phyloP scores from a whole-genome alignment of 1,140 invertebrate genomes.

The Penaeus chinensis region DNA sequence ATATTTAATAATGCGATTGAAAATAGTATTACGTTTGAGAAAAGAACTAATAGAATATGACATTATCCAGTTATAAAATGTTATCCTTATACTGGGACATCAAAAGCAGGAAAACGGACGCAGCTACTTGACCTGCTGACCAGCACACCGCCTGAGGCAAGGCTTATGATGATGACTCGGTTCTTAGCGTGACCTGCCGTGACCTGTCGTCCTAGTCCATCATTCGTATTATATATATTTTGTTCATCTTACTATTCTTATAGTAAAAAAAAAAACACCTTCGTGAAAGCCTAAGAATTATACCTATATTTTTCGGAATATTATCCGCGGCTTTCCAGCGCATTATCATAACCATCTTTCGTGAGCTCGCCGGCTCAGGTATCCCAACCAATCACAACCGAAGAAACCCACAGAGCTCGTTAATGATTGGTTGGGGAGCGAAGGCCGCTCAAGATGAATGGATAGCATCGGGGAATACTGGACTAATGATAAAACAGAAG shows the following conservation, averaged over 20 bases:
- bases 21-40: not conserved
- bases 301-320: no score
- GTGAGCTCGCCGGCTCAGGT: no score
- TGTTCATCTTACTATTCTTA: not conserved
- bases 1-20: not conserved
- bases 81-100: no score
- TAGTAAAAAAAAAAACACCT: not conserved
- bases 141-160: conserved; percentile 18
- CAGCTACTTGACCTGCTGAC: conserved; percentile 45
- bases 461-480: not conserved
- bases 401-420: no score
- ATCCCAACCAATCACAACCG: no score
- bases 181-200: conserved; percentile 25
- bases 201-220: conserved; percentile 19
- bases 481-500: conserved; percentile 4
- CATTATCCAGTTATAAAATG: no score
- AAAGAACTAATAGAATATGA: not conserved
- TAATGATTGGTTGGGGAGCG: no score
- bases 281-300: no score
- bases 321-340: no score
- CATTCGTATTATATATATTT: not conserved
- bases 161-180: conserved; percentile 44
- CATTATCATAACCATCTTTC: no score
- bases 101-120: not conserved
- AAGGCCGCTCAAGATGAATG: no score